Base-by-base conservation (phyloP, 1,140 invertebrate species). In the Pemphigus obesinymphae region DNA sequence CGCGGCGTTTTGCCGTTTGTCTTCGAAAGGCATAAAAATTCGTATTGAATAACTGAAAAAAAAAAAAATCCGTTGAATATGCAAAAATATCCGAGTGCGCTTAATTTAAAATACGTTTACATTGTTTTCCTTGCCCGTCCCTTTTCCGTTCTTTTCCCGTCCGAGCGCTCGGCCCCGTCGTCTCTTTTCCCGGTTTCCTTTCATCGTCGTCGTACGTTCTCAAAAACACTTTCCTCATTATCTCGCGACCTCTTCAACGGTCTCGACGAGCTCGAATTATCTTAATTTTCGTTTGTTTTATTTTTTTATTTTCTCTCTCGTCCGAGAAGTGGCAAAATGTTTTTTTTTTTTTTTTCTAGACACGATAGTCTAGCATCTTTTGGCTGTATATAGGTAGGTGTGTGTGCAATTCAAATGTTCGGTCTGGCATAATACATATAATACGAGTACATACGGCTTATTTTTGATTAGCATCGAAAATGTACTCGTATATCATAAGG, bases 221-320 rank as follows among this genome's bases (percentile, higher is more conserved):
- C n/a, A n/a, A 45, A 72, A 72, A 72, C 37, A 72, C 68, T 72
- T 72, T 72, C 40, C 34, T 72, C 68, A 72, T 45, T 45, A 40
- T 72, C 40, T 43, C 13, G n/a, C 13, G n/a, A 72, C 40, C 68
- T 43, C 40, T 72, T 45, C 68, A 26, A 72, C 37, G 37, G 37
- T n/a, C 23, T 72, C 68, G 11, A 72, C 68, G 34, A 72, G 37
- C 23, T 63, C 15, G 20, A 63, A 34, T 63, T 63, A 63, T 63
- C 61, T 34, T 63, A 63, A 63, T 63, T 63, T 31, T 34, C 29
- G 8, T 63, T 34, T 34, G 61, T 15, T 8, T 63, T 63, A 31
- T 29, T 26, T 61, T n/a, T 1, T 40, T 40, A 8, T 31, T 31
- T 23, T 26, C 4, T 29, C 26, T 26, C 55, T 13, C 4, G 0